Evolutionary conservation across 37 sponge, comb jelly and placozoan genomes (phyloP), one percentile per base, ranked within the genome.

Genomic region (Corticium candelabrum): DNA sequence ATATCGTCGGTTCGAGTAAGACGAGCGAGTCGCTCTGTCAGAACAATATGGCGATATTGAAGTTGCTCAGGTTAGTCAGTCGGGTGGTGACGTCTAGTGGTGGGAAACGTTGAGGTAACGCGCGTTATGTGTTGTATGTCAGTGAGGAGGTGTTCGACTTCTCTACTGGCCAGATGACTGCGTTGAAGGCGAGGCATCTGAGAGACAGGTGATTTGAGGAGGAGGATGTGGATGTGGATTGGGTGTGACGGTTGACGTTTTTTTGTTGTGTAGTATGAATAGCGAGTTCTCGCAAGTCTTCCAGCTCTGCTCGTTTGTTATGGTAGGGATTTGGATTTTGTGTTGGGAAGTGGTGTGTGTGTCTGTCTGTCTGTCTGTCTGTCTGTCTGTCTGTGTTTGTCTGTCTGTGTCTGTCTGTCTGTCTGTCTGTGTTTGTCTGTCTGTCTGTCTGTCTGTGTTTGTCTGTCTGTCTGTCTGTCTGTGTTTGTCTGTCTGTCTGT

Each of bases 71-170:
- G 96, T 95, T 33, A 41, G 35, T 36, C 67, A n/a, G 4, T 41
- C 77, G n/a, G n/a, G n/a, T n/a, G n/a, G n/a, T n/a, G n/a, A n/a
- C n/a, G n/a, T n/a, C n/a, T n/a, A n/a, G n/a, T n/a, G n/a, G n/a
- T n/a, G n/a, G n/a, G n/a, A n/a, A n/a, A n/a, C n/a, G n/a, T n/a
- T n/a, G n/a, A n/a, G n/a, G n/a, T n/a, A n/a, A n/a, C n/a, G 15
- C 11, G 21, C 21, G 15, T 21, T 50, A 27, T 21, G 5, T 76
- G 0, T 56, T 27, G 37, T 5, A 35, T 37, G 79, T 27, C 82
- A 96, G 97, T 86, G 99, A 98, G 77, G 99, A 98, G 56, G 95
- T 98, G 76, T 98, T 98, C 83, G 99, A 98, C 69, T 98, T 98
- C 67, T 89, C 95, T 27, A 83, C 81, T 79, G 99, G 99, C 29